Percentiles rank a stretch among this genome's conserved stretches.
Evolutionary conservation across 1,140 invertebrate species (phyloP).

Genomic region (Bombus confusus): DNA sequence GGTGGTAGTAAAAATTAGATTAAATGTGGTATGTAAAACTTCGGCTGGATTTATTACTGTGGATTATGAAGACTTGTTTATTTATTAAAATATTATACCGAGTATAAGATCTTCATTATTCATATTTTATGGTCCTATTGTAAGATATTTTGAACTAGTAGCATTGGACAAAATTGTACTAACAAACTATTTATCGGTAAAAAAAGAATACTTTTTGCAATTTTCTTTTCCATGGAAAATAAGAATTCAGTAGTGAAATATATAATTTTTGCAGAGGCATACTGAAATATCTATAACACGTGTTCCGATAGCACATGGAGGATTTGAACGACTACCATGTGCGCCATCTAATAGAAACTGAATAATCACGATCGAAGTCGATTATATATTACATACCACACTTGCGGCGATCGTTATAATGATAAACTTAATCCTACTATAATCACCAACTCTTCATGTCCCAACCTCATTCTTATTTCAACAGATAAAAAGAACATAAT

Average conservation of each 20-base stretch:
- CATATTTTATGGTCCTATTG: not conserved
- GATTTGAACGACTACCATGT: not conserved
- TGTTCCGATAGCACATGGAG: not conserved
- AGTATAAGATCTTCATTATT: not conserved
- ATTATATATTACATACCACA: not conserved
- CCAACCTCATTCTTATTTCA: not conserved
- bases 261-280: no score
- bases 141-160: not conserved
- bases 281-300: not conserved
- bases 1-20: not conserved
- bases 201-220: not conserved
- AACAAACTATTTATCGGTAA: not conserved
- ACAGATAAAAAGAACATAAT: not conserved
- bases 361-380: not conserved
- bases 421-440: not conserved
- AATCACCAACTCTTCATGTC: no score
- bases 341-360: conserved; percentile 14
- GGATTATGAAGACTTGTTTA: not conserved
- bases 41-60: not conserved
- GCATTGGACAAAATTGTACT: not conserved
- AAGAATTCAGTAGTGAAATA: not conserved
- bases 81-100: not conserved
- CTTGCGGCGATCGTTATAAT: not conserved
- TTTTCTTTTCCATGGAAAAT: not conserved
- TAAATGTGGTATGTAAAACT: not conserved